Base-by-base conservation (phyloP, 1,140 invertebrate species). In the Linepithema humile region DNA sequence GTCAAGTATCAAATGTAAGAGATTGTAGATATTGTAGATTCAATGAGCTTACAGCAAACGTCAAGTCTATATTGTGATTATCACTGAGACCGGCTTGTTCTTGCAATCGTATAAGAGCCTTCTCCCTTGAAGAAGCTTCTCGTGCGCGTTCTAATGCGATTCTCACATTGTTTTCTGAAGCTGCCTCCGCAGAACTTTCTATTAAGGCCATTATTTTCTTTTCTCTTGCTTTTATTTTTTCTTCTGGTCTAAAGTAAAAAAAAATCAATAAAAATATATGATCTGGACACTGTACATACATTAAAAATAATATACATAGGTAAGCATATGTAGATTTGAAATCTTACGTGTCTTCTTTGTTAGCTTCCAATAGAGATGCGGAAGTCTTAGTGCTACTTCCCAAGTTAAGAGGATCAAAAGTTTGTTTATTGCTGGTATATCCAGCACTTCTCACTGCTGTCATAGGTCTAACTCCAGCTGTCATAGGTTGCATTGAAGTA, bases 401-500 rank as follows among this genome's bases (percentile, higher is more conserved):
- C 92, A 97, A 97, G 91, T 97, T 96, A 48, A 98, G 93, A 32
- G 97, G 97, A 94, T 98, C 97, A 94, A 98, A 98, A 15, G 95
- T 90, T 85, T 95, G 95, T 89, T 95, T 95, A 82, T 96, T 96
- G 26, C 97, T 98, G 3, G 98, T 98, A 92, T 98, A 99, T 3
- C 99, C 99, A 53, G 98, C 99, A 12, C 98, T 98, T 77, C 97
- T 95, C n/a, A 99, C 97, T 26, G 98, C 98, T 12, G 99, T 99
- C 95, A 99, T 98, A 10, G 99, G 99, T 80, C 99, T 95, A 48
- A 96, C 84, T 5, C 87, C 89, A 62, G 85, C 89, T 9, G 94
- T 94, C 69, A 88, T 91, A 64, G 91, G 90, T 85, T 90, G 88
- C 62, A 90, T 72, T 3, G 86, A 70, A 38, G 85, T 83, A 23